Base-by-base conservation (phyloP, 2,888 invertebrate genomes). In the Scaptomyza tumidula region DNA sequence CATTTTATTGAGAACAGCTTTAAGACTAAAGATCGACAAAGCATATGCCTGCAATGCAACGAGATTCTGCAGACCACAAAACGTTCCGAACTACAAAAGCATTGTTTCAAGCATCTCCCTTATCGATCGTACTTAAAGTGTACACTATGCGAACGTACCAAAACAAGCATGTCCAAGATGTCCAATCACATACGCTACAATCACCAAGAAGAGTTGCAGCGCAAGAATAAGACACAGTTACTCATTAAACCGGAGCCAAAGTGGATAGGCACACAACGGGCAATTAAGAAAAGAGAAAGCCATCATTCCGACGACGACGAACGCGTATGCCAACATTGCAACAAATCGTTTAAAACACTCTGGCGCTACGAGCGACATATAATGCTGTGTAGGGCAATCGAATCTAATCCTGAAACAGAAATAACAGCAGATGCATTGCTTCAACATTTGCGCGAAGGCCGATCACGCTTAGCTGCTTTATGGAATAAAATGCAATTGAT, bases 151-250 rank as follows among this genome's bases (percentile, higher is more conserved):
- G 63, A 73, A 0, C 89, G 89, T 19, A 87, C 91, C 1, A 90
- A 91, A 66, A 90, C 90, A 0, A 91, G 88, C 58, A 91, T 89
- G 67, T 77, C 85, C 0, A 90, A 90, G 70, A 90, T 90, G 69
- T 64, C 81, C 29, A 85, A 89, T 53, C 90, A 90, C 58, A 77
- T 90, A 50, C 80, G 88, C n/a, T 75, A 83, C 58, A 79, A 82
- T 48, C 90, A 90, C 67, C 71, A 80, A n/a, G 75, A 71, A 1
- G 76, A 81, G 13, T 46, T 86, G 14, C 74, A 76, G 35, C 49
- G 66, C 10, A 71, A 72, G 0, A 75, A 82, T 45, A 84, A 81
- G 10, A 74, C 71, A 0, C 79, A 81, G 14, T 29, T 84, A 31
- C 43, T 88, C 3, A 75, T 88, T 6, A 84, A 88, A 19, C 48